These are phyloP conservation scores for Hirtodrosophila cameraria DNA, from an alignment of 2,888 invertebrate species.

Conservation along the genomic window DNA sequence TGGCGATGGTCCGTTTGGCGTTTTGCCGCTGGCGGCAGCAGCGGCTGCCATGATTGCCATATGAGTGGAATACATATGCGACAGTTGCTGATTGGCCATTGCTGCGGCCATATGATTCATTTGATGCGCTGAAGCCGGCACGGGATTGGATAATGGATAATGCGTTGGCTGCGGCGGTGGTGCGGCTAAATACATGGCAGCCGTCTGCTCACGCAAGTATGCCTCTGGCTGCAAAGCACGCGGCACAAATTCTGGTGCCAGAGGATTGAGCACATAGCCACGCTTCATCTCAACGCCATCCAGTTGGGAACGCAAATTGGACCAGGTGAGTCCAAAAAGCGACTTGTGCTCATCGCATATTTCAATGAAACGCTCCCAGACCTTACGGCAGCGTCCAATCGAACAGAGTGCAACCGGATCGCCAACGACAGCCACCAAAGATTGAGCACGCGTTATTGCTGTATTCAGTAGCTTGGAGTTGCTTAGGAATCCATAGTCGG, in stretches of 20 bases:
- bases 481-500: conserved; percentile 92
- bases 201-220: conserved; percentile 84
- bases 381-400: conserved; percentile 91
- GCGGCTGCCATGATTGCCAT: conserved; percentile 79
- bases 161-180: conserved; percentile 52
- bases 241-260: conserved; percentile 92
- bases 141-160: conserved; percentile 58
- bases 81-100: conserved; percentile 73
- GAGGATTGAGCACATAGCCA: conserved; percentile 91
- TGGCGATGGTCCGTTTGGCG: conserved; percentile 63
- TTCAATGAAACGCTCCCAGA: conserved; percentile 92
- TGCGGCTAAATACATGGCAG: conserved; percentile 78
- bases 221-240: conserved; percentile 85
- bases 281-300: conserved; percentile 91
- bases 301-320: conserved; percentile 87
- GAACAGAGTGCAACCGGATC: conserved; percentile 93
- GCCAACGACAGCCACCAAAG: conserved; percentile 92
- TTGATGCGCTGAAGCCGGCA: conserved; percentile 64
- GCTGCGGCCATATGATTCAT: conserved; percentile 79
- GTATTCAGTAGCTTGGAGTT: conserved; percentile 93
- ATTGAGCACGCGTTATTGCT: conserved; percentile 92
- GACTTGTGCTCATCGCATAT: conserved; percentile 89
- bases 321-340: conserved; percentile 90
- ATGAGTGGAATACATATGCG: conserved; percentile 77
- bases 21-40: conserved; percentile 58